These are phyloP conservation scores for Hyposoter dolosus DNA, from an alignment of 2,888 invertebrate genomes.

Conservation along the genomic window DNA sequence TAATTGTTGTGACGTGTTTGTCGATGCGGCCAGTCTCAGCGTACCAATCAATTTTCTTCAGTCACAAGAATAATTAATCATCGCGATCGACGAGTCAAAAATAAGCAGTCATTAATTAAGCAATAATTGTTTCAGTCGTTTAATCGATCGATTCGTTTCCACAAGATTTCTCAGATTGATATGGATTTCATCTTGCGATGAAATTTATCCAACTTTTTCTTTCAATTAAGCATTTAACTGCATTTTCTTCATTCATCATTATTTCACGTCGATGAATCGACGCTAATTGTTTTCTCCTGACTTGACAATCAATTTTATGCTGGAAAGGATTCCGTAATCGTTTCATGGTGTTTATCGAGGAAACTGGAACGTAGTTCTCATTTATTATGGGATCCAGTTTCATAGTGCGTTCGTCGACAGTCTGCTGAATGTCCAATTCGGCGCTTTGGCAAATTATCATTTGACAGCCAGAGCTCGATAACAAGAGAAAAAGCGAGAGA, in stretches of 20 bases:
- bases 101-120: not conserved
- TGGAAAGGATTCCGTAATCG: not conserved
- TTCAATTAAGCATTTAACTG: not conserved
- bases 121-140: not conserved
- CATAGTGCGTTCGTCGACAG: not conserved
- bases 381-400: not conserved
- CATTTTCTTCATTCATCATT: not conserved
- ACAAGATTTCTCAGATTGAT: not conserved
- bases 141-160: not conserved
- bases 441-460: slow-evolving; percentile 63
- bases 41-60: not conserved
- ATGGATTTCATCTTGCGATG: not conserved
- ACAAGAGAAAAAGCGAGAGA: not conserved
- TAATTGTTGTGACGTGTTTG: not conserved
- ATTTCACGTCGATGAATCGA: not conserved
- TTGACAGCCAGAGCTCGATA: slow-evolving; percentile 49
- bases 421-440: slow-evolving; percentile 56
- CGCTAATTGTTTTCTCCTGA: not conserved
- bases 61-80: slow-evolving; percentile 6
- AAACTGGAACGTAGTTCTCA: not conserved
- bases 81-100: not conserved
- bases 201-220: not conserved
- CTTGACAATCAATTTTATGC: not conserved
- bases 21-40: not conserved
- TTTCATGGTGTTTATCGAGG: not conserved